phyloP scores from a whole-genome alignment of 1,140 invertebrate genomes.

The Radopholus similis region DNA sequence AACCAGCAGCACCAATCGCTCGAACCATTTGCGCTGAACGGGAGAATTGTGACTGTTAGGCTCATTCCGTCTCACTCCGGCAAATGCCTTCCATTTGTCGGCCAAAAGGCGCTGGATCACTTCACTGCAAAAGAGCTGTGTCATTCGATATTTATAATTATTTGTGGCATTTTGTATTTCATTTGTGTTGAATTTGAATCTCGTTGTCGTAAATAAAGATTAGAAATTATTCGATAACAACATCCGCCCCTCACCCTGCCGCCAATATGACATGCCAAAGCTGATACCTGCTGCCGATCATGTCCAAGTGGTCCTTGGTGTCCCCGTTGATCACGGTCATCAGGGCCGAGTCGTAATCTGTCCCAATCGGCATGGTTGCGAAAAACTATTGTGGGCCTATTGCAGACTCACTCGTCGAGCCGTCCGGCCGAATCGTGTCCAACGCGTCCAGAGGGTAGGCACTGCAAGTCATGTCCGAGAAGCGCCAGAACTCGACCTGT shows the following conservation, averaged over 20 bases:
- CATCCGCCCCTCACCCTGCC: no score
- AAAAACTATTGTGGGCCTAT: neutral
- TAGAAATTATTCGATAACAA: no score
- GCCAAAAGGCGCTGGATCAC: slow-evolving; percentile 92
- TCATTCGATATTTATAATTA: no score
- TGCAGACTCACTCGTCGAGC: slow-evolving; percentile 77
- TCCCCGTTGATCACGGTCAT: slow-evolving; percentile 92
- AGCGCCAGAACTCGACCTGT: slow-evolving; percentile 84
- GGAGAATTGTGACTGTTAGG: neutral
- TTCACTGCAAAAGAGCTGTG: no score
- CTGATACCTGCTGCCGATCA: no score
- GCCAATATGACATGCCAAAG: no score
- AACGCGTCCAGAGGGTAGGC: slow-evolving; percentile 90
- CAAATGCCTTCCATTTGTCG: slow-evolving; percentile 99
- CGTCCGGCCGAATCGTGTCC: slow-evolving; percentile 87
- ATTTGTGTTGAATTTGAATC: no score
- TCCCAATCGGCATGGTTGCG: neutral
- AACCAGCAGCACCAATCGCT: slow-evolving; percentile 78
- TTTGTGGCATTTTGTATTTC: no score
- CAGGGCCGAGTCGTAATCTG: slow-evolving; percentile 95
- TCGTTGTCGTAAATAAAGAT: no score
- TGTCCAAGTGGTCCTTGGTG: slow-evolving; percentile 94
- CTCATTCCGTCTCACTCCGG: slow-evolving; percentile 69
- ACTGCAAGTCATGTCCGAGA: slow-evolving; percentile 97
- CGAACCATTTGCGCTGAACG: slow-evolving; percentile 79